phyloP scores from a whole-genome alignment of 1,140 invertebrate species.

The Pentalonia nigronervosa region DNA sequence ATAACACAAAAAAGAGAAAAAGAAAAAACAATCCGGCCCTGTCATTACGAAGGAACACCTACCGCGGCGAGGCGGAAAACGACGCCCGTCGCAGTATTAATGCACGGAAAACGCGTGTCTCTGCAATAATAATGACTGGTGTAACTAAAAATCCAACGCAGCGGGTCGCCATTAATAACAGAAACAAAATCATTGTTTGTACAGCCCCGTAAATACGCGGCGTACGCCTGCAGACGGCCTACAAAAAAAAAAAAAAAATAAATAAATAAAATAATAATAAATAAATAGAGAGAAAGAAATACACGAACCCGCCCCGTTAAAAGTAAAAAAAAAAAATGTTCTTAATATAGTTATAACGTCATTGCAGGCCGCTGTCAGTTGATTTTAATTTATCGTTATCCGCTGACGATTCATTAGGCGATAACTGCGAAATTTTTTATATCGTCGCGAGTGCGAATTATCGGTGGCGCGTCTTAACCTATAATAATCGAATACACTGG shows the following conservation, averaged over 20 bases:
- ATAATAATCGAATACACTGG: background rate
- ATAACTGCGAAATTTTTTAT: background rate
- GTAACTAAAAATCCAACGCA: conserved; percentile 53
- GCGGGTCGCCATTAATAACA: conserved; percentile 55
- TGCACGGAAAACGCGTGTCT: conserved; percentile 34
- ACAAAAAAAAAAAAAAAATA: background rate
- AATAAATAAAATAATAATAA: too few species aligned
- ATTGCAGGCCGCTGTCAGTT: background rate
- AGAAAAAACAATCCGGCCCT: background rate
- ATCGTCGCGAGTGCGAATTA: background rate
- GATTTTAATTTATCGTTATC: conserved; percentile 22
- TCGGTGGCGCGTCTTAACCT: background rate
- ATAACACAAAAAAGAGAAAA: background rate
- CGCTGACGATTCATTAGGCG: background rate
- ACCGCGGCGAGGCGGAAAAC: conserved; percentile 33
- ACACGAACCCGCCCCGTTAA: conserved; percentile 7
- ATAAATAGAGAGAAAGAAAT: background rate
- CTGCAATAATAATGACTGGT: conserved; percentile 53
- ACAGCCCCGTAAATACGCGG: background rate
- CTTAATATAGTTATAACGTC: background rate
- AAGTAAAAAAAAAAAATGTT: background rate
- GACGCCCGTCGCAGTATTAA: background rate
- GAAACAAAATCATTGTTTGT: conserved; percentile 57
- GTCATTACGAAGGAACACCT: conserved; percentile 54
- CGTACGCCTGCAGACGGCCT: background rate